phyloP scores from a whole-genome alignment of 1,140 invertebrate genomes.

The Anoplolepis gracilipes region DNA sequence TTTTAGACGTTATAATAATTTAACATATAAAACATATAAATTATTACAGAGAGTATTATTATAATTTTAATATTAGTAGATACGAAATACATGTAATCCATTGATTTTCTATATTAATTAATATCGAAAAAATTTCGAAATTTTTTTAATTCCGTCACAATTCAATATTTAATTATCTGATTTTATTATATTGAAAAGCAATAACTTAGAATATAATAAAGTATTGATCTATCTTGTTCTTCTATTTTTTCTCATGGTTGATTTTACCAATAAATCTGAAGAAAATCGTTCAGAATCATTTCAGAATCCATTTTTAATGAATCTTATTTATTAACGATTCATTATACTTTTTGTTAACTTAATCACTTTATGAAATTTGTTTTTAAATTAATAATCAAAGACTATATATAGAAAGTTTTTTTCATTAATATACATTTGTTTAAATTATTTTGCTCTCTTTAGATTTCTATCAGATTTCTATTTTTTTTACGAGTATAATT shows the following conservation, averaged over 20 bases:
- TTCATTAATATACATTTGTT: no score
- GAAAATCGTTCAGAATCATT: not conserved
- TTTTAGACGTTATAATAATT: no score
- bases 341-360: no score
- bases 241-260: not conserved
- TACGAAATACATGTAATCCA: not conserved
- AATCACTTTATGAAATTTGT: not conserved
- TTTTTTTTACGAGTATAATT: not conserved
- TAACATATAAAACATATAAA: not conserved
- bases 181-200: no score
- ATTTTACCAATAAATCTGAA: not conserved
- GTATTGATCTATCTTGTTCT: not conserved
- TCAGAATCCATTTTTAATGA: not conserved
- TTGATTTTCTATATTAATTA: not conserved
- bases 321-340: not conserved
- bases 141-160: not conserved
- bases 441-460: not conserved
- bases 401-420: no score
- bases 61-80: not conserved
- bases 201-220: no score
- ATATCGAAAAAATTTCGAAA: not conserved
- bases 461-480: not conserved
- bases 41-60: not conserved
- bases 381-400: no score
- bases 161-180: constrained; percentile 2